Conservation (phyloP, 2,888 invertebrate species). For the Tenthredo livida region DNA sequence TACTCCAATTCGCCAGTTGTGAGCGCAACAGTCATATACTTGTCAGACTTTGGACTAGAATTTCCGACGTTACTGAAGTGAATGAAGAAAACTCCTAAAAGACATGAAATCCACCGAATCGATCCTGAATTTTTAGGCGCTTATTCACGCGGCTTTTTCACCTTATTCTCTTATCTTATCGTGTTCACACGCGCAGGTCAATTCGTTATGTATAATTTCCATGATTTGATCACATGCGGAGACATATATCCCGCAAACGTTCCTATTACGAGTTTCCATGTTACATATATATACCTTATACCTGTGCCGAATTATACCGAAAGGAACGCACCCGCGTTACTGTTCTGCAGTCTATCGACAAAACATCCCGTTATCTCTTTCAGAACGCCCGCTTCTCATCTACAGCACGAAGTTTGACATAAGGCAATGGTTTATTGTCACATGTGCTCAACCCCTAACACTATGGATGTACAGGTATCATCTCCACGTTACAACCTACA, state of each 20-base stretch:
- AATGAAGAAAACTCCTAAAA: not conserved
- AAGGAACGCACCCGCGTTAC: slow-evolving; percentile 24
- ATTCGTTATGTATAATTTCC: not conserved
- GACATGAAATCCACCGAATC: slow-evolving; percentile 10
- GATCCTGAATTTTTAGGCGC: not conserved
- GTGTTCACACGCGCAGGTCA: not conserved
- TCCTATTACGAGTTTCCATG: not conserved
- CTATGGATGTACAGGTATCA: slow-evolving; percentile 94
- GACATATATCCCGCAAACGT: not conserved
- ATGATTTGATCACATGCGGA: not conserved
- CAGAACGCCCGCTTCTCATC: slow-evolving; percentile 93
- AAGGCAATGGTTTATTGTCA: slow-evolving; percentile 96
- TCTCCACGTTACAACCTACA: slow-evolving; percentile 36
- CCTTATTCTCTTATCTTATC: not conserved
- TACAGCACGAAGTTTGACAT: slow-evolving; percentile 97
- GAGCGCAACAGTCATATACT: slow-evolving; percentile 4
- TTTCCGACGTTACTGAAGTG: not conserved
- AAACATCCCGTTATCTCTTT: slow-evolving; percentile 67
- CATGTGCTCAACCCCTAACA: slow-evolving; percentile 93
- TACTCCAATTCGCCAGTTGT: not conserved
- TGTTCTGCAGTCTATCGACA: slow-evolving; percentile 42
- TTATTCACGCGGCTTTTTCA: slow-evolving; percentile 1
- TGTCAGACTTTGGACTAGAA: slow-evolving; percentile 10
- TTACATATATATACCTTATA: not conserved
- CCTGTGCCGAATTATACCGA: not conserved